Base-by-base conservation (phyloP, 2,888 invertebrate genomes). In the Tholera decimalis region DNA sequence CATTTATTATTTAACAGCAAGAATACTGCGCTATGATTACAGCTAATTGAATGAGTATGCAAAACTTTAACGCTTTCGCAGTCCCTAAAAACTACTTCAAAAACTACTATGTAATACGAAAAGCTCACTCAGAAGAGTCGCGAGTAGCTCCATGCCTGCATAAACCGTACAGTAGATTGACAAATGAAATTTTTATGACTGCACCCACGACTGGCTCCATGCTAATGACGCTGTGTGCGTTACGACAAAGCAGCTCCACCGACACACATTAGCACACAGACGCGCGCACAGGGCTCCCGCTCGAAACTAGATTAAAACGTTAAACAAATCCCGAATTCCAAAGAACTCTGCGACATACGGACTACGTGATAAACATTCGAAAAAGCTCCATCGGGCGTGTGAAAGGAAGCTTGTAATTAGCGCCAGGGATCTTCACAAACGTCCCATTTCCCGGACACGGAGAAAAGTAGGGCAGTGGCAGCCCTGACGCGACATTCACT, bases 181-280 rank as follows among this genome's bases (percentile, higher is more conserved):
- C 91, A 88, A 89, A 89, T 93, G 89, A 89, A 90, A 87, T 83
- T 83, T 93, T 92, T 87, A 94, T 92, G 90, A 90, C 82, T 82
- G 73, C 85, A 80, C 83, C 83, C 85, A 83, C 84, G 84, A 85
- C 85, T 83, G 82, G 81, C 86, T 83, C 78, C 79, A 70, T 83
- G 73, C 88, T 92, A 92, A 91, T 92, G 91, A 90, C 83, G 88
- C 83, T 82, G 85, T 84, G 79, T 80, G 81, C 83, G 85, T 88
- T 86, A 81, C 85, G 85, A 77, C 77, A 70, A 73, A 73, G 72
- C 63, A 63, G 57, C 65, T 62, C 60, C 80, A 79, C 76, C 43
- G 65, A 76, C 76, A 71, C 71, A 78, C 75, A 79, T 64, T 61
- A 62, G 47, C 72, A 72, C 67, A 57, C 67, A 57, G 41, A 46